Percentiles rank a stretch among this genome's conserved stretches.
These are phyloP conservation scores for Epinephelus lanceolatus DNA, from an alignment of 2,113 vertebrate species.

Conservation along the genomic window DNA sequence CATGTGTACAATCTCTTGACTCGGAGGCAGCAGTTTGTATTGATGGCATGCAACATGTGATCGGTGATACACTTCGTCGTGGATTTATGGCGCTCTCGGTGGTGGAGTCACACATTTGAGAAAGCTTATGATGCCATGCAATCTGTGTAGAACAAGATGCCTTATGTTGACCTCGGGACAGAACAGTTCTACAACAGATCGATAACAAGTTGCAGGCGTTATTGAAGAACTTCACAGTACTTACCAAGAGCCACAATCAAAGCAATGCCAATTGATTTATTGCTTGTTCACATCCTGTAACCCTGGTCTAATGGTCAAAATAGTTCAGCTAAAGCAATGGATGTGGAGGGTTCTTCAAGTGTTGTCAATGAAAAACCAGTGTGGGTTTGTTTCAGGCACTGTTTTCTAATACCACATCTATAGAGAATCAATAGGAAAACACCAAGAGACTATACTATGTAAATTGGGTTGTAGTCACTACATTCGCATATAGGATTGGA, in stretches of 20 bases:
- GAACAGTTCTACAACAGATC: slow-evolving; percentile 13
- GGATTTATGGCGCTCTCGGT: not conserved
- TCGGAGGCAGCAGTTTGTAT: slow-evolving; percentile 34
- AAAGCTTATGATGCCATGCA: not conserved
- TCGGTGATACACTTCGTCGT: slow-evolving; percentile 10
- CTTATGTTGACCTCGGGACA: slow-evolving; percentile 31
- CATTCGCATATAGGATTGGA: not conserved
- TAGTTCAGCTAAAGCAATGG: not conserved
- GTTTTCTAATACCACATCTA: slow-evolving; percentile 6
- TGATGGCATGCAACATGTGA: slow-evolving; percentile 57
- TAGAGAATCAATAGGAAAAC: slow-evolving; percentile 20
- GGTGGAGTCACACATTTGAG: slow-evolving; percentile 4
- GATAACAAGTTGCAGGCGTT: slow-evolving; percentile 35
- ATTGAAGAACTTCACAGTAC: slow-evolving; percentile 45
- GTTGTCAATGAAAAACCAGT: slow-evolving; percentile 21
- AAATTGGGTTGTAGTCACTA: not conserved
- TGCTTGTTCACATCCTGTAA: slow-evolving; percentile 58
- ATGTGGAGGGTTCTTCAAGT: not conserved
- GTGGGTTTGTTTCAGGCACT: slow-evolving; percentile 12
- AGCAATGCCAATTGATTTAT: slow-evolving; percentile 58
- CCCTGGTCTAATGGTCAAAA: slow-evolving; percentile 39
- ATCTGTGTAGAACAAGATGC: slow-evolving; percentile 1
- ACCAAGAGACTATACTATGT: not conserved
- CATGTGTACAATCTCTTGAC: slow-evolving; percentile 39
- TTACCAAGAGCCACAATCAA: slow-evolving; percentile 35